Conservation (phyloP, 1,140 invertebrate species). For the Sycophila sp. region DNA sequence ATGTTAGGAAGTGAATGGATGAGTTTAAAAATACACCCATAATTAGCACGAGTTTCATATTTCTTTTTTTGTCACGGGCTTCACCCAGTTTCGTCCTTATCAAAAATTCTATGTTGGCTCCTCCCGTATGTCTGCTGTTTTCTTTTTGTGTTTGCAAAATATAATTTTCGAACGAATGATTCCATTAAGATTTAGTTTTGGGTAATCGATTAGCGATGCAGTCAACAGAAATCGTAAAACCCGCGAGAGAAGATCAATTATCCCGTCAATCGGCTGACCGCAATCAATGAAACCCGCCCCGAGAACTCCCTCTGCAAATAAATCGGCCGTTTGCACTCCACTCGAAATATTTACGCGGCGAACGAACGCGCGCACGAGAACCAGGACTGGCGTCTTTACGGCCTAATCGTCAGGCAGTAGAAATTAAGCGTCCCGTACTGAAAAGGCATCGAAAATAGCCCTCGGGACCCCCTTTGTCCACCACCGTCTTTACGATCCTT, state of each 20-base stretch:
- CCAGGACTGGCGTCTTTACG: background rate
- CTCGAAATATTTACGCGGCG: background rate
- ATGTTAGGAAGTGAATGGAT: background rate
- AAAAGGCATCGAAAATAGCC: constrained; percentile 20
- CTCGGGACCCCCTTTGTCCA: background rate
- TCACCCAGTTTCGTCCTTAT: too few relatives aligned
- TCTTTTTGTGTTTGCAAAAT: too few relatives aligned
- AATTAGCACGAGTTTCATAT: too few relatives aligned
- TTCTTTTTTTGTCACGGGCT: too few relatives aligned
- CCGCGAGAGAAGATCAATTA: too few relatives aligned
- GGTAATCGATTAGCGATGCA: too few relatives aligned
- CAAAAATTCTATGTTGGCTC: too few relatives aligned
- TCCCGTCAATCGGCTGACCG: background rate
- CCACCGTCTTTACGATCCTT: constrained; percentile 2
- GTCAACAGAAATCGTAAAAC: too few relatives aligned
- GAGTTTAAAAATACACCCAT: constrained; percentile 9
- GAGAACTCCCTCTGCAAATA: background rate
- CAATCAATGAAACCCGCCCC: too few relatives aligned
- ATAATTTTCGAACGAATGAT: too few relatives aligned
- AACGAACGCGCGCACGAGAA: background rate
- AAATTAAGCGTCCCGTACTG: constrained; percentile 17
- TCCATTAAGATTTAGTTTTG: too few relatives aligned
- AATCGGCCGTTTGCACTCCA: background rate
- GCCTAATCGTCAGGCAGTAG: constrained; percentile 20
- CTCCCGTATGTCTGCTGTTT: too few relatives aligned